Percentiles rank a stretch among this genome's conserved stretches.
Conservation (phyloP, 2,113 vertebrate genomes). For the Ardeotis arabs region DNA sequence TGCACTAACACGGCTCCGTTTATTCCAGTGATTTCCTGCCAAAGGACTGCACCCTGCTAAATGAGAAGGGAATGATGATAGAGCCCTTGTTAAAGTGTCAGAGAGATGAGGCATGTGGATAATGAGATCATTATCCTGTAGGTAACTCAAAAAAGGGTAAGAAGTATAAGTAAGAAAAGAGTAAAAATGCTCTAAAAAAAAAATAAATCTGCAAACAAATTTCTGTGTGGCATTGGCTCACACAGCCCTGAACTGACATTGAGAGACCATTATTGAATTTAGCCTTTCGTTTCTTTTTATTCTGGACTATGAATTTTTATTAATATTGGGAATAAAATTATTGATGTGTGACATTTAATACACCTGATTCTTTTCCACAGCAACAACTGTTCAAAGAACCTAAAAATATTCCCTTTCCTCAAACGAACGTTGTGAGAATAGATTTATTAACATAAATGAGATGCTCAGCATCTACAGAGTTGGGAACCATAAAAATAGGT, state of each 20-base stretch:
- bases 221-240: not conserved
- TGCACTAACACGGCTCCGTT: not conserved
- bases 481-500: not conserved
- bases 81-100: not conserved
- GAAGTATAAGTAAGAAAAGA: not conserved
- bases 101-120: not conserved
- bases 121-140: not conserved
- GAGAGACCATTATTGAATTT: not conserved
- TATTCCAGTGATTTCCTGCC: not conserved
- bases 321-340: not conserved
- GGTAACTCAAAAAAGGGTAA: not conserved
- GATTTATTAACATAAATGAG: not conserved
- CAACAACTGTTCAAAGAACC: not conserved
- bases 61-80: not conserved
- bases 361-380: not conserved
- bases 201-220: not conserved
- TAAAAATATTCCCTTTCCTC: not conserved
- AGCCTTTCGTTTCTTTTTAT: not conserved
- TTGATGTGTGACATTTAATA: not conserved
- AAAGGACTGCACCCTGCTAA: not conserved
- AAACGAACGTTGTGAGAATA: not conserved
- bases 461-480: not conserved
- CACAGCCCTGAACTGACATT: not conserved
- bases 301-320: conserved; percentile 8
- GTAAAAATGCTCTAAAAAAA: not conserved